phyloP scores from a whole-genome alignment of 2,797 vertebrate species.

The Amniataba percoides region DNA sequence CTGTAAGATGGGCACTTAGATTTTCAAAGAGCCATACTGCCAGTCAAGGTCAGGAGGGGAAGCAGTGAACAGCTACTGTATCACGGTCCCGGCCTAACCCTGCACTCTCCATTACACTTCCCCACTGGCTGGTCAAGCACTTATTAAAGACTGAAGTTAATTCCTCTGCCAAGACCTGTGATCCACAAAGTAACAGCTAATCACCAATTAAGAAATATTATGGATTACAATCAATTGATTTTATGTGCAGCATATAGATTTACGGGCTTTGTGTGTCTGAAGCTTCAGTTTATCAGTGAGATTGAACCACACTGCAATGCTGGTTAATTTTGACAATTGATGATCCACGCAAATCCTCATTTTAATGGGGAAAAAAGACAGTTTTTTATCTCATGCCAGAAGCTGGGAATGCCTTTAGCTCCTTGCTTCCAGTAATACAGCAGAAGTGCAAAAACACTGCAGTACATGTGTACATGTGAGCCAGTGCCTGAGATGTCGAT shows the following conservation, averaged over 20 bases:
- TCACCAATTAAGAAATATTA: constrained; percentile 85
- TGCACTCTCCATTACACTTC: constrained; percentile 76
- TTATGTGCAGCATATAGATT: constrained; percentile 65
- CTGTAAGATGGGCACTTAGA: constrained; percentile 81
- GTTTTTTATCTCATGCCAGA: not conserved
- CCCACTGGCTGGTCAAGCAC: constrained; percentile 70
- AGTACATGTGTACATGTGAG: constrained; percentile 17
- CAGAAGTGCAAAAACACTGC: constrained; percentile 24
- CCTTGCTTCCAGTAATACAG: constrained; percentile 9
- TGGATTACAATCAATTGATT: constrained; percentile 84
- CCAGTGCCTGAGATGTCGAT: constrained; percentile 56
- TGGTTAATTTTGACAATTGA: constrained; percentile 37
- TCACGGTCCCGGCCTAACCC: constrained; percentile 66
- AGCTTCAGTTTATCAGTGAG: constrained; percentile 40
- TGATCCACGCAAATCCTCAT: constrained; percentile 41
- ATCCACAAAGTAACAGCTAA: constrained; percentile 82
- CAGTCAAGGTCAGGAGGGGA: constrained; percentile 83
- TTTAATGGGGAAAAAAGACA: not conserved
- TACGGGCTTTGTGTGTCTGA: constrained; percentile 26
- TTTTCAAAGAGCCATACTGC: constrained; percentile 81
- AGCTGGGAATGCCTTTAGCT: constrained; percentile 7
- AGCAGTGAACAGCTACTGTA: constrained; percentile 58
- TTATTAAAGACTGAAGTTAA: constrained; percentile 83
- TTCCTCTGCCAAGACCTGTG: constrained; percentile 82
- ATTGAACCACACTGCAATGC: constrained; percentile 26